A percentile compares a stretch with the other conserved stretches of the same genome.
phyloP scores from a whole-genome alignment of 2,797 vertebrate species.

The Phoeniculus purpureus region DNA sequence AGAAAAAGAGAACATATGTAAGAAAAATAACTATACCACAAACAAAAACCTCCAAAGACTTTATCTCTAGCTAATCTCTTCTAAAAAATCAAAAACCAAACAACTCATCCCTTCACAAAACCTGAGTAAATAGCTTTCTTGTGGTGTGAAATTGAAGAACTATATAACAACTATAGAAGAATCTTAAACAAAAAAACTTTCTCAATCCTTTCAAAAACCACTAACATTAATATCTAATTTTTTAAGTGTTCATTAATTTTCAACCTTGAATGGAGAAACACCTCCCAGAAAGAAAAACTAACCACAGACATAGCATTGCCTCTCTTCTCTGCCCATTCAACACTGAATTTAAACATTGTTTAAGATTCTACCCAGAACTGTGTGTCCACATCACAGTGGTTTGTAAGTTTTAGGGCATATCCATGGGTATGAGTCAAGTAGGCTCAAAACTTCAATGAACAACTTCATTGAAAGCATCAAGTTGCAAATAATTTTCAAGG shows the following conservation, averaged over 20 bases:
- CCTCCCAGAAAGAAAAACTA: not conserved
- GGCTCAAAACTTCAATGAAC: not conserved
- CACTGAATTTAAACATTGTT: not conserved
- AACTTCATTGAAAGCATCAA: not conserved
- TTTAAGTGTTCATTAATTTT: not conserved
- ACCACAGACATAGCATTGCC: not conserved
- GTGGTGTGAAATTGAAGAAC: not conserved
- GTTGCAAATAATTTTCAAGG: not conserved
- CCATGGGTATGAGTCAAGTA: not conserved
- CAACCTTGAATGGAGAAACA: not conserved
- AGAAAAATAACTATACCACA: not conserved
- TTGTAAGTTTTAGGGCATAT: not conserved
- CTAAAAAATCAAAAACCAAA: too few species aligned
- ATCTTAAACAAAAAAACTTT: not conserved
- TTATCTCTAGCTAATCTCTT: not conserved
- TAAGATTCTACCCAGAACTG: not conserved
- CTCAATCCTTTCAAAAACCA: not conserved
- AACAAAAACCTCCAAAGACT: accelerated
- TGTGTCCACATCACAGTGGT: not conserved
- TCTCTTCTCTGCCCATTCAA: not conserved
- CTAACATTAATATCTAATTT: not conserved
- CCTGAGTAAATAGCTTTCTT: not conserved
- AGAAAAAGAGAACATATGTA: not conserved
- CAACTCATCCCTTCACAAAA: too few species aligned
- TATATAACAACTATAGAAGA: not conserved